Evolutionary conservation across 2,113 vertebrate genomes (phyloP).

Genomic region (Paracanthobrama guichenoti): DNA sequence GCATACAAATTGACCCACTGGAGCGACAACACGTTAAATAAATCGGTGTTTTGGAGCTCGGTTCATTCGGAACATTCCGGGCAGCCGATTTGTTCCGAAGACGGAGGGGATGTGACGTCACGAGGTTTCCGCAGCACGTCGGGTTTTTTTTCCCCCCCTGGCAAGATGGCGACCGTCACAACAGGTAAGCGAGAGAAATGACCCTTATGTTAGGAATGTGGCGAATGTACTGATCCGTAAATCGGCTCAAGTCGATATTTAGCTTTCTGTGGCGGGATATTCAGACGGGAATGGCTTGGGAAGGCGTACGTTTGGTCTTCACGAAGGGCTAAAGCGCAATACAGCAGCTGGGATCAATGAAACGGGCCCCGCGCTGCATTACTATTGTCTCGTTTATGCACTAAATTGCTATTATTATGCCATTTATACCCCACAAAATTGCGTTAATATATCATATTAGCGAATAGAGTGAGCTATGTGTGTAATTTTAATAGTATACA

Average conservation of each 20-base stretch:
- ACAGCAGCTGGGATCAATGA: background rate
- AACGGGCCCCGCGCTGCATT: background rate
- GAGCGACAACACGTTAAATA: background rate
- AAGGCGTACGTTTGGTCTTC: background rate
- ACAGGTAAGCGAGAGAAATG: conserved; percentile 72
- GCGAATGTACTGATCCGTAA: background rate
- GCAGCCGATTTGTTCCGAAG: conserved; percentile 42
- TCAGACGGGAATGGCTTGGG: background rate
- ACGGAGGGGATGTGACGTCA: conserved; percentile 63
- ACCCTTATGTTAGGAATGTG: background rate
- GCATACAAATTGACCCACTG: background rate
- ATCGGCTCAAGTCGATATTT: background rate
- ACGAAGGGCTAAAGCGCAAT: background rate
- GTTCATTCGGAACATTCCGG: background rate
- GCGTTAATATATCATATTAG: background rate
- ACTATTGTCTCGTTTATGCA: conserved; percentile 1
- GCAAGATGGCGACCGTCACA: conserved; percentile 80
- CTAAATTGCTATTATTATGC: background rate
- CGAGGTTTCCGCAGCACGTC: conserved; percentile 31
- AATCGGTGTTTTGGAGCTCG: background rate
- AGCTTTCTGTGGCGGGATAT: background rate
- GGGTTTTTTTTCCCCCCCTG: conserved; percentile 43
- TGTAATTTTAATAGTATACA: background rate
- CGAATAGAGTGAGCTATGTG: background rate
- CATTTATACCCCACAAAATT: background rate